Percentiles rank a stretch among this genome's conserved stretches.
These are phyloP conservation scores for Lasioglossum malachurum DNA, from an alignment of 2,888 invertebrate species.

Conservation along the genomic window DNA sequence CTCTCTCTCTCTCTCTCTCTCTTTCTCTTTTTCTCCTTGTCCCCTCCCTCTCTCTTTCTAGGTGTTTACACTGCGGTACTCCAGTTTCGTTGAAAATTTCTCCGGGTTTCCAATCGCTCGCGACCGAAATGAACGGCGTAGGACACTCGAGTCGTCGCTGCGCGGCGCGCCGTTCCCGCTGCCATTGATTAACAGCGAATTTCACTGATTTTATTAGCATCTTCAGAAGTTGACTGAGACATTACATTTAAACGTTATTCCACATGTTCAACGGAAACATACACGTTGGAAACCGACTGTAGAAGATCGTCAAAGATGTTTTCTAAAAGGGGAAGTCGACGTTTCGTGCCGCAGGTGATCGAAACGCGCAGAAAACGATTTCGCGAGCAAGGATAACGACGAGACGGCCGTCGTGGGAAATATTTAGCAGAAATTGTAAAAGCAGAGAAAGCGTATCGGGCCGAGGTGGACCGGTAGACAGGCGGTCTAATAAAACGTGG, in stretches of 20 bases:
- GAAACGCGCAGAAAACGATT: not conserved
- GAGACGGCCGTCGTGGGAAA: not conserved
- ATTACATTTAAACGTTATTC: too few species aligned
- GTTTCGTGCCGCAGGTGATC: not conserved
- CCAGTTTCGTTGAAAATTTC: constrained; percentile 63
- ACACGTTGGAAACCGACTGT: not conserved
- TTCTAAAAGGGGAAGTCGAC: not conserved
- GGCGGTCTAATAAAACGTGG: constrained; percentile 24
- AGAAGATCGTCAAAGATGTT: not conserved
- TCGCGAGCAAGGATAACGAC: not conserved
- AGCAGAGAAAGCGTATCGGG: constrained; percentile 10
- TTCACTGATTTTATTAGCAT: constrained; percentile 2
- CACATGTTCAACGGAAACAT: too few species aligned
- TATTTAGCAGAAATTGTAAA: constrained; percentile 5
- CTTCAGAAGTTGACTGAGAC: not conserved
- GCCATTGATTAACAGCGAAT: constrained; percentile 20
- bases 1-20: not conserved
- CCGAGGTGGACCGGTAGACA: not conserved
- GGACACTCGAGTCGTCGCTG: not conserved
- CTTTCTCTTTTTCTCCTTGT: not conserved
- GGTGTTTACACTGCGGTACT: constrained; percentile 48
- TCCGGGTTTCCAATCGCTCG: constrained; percentile 46
- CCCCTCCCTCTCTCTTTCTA: constrained; percentile 1
- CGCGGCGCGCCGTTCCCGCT: too few species aligned
- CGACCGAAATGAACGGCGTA: constrained; percentile 6